Percentiles rank a stretch among this genome's conserved stretches.
Evolutionary conservation across 1,140 invertebrate genomes (phyloP).

Genomic region (Papilio aristodemus): DNA sequence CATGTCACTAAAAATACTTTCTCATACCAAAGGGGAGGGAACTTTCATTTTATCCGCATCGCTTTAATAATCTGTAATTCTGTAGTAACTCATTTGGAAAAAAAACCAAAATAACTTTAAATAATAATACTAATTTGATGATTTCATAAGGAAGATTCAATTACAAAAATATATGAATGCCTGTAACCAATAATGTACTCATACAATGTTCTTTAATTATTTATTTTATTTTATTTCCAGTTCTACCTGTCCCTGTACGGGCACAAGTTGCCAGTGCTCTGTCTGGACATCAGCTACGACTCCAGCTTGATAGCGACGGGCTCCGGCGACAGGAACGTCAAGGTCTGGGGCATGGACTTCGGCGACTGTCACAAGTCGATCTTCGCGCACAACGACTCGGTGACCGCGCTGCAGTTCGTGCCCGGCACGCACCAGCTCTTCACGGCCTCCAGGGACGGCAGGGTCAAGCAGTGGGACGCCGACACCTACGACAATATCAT

Average conservation of each 20-base stretch:
- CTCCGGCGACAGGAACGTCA: slow-evolving; percentile 96
- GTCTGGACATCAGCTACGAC: slow-evolving; percentile 97
- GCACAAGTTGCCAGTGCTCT: slow-evolving; percentile 96
- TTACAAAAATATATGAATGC: too few relatives aligned
- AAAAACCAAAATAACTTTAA: slow-evolving; percentile 28
- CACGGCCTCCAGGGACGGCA: slow-evolving; percentile 95
- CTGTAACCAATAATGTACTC: too few relatives aligned
- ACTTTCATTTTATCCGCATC: too few relatives aligned
- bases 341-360: slow-evolving; percentile 99
- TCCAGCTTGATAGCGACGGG: slow-evolving; percentile 94
- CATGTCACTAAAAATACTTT: not conserved
- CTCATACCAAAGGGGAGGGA: too few relatives aligned
- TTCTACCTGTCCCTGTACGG: slow-evolving; percentile 98
- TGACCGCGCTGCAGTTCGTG: slow-evolving; percentile 93
- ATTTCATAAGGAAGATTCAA: too few relatives aligned
- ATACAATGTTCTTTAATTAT: too few relatives aligned
- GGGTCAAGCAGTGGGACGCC: slow-evolving; percentile 98
- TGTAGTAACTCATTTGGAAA: not conserved
- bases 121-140: too few relatives aligned
- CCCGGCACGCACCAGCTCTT: slow-evolving; percentile 96
- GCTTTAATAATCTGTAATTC: too few relatives aligned
- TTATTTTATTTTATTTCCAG: slow-evolving; percentile 79
- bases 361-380: slow-evolving; percentile 96
- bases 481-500: slow-evolving; percentile 95
- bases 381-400: slow-evolving; percentile 96